Conservation (phyloP, 2,888 invertebrate species). For the Hirtodrosophila trivittata region DNA sequence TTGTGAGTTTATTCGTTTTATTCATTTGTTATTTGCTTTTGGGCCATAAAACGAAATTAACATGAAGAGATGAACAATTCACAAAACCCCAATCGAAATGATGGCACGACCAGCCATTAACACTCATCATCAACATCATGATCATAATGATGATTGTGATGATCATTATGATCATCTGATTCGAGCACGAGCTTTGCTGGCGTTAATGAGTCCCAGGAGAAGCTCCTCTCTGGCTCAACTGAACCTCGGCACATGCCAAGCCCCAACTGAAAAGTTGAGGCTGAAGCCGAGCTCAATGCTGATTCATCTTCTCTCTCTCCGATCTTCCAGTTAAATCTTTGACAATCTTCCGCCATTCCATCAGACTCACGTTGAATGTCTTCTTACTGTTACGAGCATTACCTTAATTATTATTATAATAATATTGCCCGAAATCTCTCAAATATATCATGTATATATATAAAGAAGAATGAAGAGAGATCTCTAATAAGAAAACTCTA, state of each 20-base stretch:
- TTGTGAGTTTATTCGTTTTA: conserved; percentile 32
- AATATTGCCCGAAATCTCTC: no score
- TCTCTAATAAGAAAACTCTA: no score
- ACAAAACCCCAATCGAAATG: conserved; percentile 1
- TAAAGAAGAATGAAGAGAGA: no score
- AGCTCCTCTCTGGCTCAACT: conserved; percentile 7
- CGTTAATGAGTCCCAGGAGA: conserved; percentile 42
- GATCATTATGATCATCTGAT: conserved; percentile 21
- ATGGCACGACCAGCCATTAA: conserved; percentile 22
- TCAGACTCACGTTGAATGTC: conserved; percentile 9
- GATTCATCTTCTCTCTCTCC: conserved; percentile 9
- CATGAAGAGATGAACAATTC: conserved; percentile 38
- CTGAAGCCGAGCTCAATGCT: not conserved
- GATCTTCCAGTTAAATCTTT: conserved; percentile 24
- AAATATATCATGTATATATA: no score
- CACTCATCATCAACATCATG: conserved; percentile 4
- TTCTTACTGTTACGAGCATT: conserved; percentile 1
- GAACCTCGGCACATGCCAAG: conserved; percentile 29
- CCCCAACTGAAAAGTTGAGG: not conserved
- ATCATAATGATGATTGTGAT: conserved; percentile 12
- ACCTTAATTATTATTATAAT: conserved; percentile 20
- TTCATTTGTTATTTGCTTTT: conserved; percentile 26
- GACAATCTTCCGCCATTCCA: conserved; percentile 16
- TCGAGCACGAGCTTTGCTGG: conserved; percentile 43
- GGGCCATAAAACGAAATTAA: conserved; percentile 58